A percentile compares a stretch with the other conserved stretches of the same genome.
These are phyloP conservation scores for Archaeoteleia sp. DNA, from an alignment of 2,888 invertebrate genomes.

Conservation along the genomic window DNA sequence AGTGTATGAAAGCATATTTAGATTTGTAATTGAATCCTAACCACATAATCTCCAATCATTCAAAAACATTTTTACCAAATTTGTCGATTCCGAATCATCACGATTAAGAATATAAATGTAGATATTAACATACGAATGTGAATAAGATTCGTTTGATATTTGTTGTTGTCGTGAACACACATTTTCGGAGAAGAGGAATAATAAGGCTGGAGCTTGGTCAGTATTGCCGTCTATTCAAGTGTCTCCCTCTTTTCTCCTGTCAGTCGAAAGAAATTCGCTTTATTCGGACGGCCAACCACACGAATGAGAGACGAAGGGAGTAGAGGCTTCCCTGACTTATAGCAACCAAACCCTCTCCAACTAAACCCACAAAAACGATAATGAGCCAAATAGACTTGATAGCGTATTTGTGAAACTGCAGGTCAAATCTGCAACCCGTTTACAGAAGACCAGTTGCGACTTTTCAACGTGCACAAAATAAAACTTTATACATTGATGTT, in stretches of 20 bases:
- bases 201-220: conserved; percentile 27
- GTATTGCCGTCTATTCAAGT: conserved; percentile 6
- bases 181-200: conserved; percentile 15
- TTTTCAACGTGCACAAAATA: conserved; percentile 10
- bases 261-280: conserved; percentile 51
- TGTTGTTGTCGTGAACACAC: too few species aligned
- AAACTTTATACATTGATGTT: background rate
- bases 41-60: too few species aligned
- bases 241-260: conserved; percentile 8
- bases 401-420: conserved; percentile 9
- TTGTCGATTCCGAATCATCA: too few species aligned
- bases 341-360: conserved; percentile 53
- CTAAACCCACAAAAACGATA: conserved; percentile 58
- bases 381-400: conserved; percentile 44
- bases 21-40: too few species aligned
- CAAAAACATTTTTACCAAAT: too few species aligned
- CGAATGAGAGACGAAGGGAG: conserved; percentile 36
- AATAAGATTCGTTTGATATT: too few species aligned
- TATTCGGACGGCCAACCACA: conserved; percentile 35
- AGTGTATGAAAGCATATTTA: too few species aligned
- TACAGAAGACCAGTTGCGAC: conserved; percentile 12
- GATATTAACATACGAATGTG: too few species aligned
- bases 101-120: too few species aligned
- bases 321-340: conserved; percentile 46
- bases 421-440: conserved; percentile 16